phyloP scores from a whole-genome alignment of 2,113 vertebrate genomes.

The Plotosus lineatus region DNA sequence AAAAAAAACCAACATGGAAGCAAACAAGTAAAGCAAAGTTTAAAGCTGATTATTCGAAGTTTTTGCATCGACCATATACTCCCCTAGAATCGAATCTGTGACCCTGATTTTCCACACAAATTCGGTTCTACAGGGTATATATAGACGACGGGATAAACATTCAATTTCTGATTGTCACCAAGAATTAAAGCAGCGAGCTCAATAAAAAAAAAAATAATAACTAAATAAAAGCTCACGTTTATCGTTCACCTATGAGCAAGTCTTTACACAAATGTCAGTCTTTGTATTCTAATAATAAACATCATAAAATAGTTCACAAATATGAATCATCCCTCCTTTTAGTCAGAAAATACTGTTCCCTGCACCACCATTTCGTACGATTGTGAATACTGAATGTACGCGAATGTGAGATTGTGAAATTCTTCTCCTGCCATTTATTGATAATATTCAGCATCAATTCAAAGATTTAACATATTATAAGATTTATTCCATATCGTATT shows the following conservation, averaged over 20 bases:
- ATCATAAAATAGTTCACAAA: not conserved
- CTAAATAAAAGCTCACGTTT: not conserved
- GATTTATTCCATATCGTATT: constrained; percentile 6
- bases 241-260: not conserved
- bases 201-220: not conserved
- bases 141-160: constrained; percentile 70
- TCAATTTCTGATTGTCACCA: constrained; percentile 18
- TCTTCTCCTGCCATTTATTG: too few species aligned
- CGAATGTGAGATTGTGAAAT: too few species aligned
- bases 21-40: constrained; percentile 25
- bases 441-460: too few species aligned
- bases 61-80: constrained; percentile 99
- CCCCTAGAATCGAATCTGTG: constrained; percentile 99
- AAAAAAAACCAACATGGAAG: too few species aligned
- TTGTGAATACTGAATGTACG: not conserved
- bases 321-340: not conserved
- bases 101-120: constrained; percentile 88
- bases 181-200: not conserved
- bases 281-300: not conserved
- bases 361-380: not conserved
- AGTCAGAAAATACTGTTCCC: not conserved
- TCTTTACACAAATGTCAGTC: not conserved
- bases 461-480: too few species aligned
- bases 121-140: constrained; percentile 92
- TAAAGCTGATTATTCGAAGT: constrained; percentile 77